Base-by-base conservation (phyloP, 1,140 invertebrate genomes). In the Muscidifurax raptorellus region DNA sequence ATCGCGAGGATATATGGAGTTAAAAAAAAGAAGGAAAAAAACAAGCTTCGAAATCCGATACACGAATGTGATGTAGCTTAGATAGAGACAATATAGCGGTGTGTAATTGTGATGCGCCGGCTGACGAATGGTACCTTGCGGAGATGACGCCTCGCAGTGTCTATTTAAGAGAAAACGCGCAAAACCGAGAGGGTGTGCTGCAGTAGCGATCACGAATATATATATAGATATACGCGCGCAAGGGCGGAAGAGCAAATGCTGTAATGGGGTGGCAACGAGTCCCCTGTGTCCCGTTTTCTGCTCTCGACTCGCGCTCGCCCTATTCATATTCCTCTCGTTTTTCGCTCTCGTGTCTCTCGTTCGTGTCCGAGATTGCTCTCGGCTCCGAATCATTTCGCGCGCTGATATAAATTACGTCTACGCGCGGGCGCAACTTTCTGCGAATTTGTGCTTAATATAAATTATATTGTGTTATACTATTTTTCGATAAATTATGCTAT, bases 181-280 rank as follows among this genome's bases (percentile, higher is more conserved):
- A 36, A 80, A 82, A 59, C 25, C 66, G 69, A 36, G 36, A 44
- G 71, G 66, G 76, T n/a, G n/a, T n/a, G 32, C 13, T 5, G 47
- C 47, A 10, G 3, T 12, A 12, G 47, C 47, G 47, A 52, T 52
- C 18, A 52, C 47, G 47, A 6, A 40, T 40, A 40, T 52, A 52
- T 10, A 22, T 52, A 52, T 78, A 25, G 32, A 30, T 25, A 10
- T 36, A 77, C 84, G 84, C 84, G 86, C 69, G 47, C 10, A 22
- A 64, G 78, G 69, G 69, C 71, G 90, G 88, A 92, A 91, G 90
- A 89, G 86, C 91, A 88, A 91, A 90, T 85, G 89, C 86, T 90
- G 88, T 92, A 92, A 93, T 92, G 87, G 92, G 91, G 91, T 92
- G 90, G 89, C 90, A 93, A 93, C 91, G 91, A 92, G 91, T 90